These are phyloP conservation scores for Gadus chalcogrammus DNA, from an alignment of 2,113 vertebrate species.

Conservation along the genomic window DNA sequence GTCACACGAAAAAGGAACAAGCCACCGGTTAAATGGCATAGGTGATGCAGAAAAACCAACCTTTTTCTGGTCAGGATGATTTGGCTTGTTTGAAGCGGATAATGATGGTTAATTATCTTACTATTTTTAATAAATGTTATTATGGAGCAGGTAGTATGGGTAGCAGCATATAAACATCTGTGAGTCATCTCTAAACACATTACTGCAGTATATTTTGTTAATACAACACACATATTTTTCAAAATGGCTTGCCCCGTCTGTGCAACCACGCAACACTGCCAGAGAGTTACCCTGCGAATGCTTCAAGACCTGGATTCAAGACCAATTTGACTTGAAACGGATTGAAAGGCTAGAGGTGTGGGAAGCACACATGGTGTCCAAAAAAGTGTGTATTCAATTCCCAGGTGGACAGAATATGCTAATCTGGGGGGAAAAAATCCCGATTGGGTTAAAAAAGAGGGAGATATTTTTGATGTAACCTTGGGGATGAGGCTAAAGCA, in stretches of 20 bases:
- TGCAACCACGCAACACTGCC: neutral
- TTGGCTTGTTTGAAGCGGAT: too few relatives aligned
- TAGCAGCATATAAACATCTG: too few relatives aligned
- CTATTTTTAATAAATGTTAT: too few relatives aligned
- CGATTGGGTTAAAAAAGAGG: neutral
- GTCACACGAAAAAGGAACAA: neutral
- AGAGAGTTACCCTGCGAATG: neutral
- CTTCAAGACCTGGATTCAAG: neutral
- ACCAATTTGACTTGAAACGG: neutral
- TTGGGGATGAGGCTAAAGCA: conserved; percentile 46
- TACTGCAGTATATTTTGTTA: too few relatives aligned
- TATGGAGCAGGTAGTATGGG: too few relatives aligned
- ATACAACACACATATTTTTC: too few relatives aligned
- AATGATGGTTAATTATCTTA: too few relatives aligned
- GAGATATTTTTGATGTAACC: conserved; percentile 46
- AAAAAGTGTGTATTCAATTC: conserved; percentile 14
- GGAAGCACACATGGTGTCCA: neutral
- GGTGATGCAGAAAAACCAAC: too few relatives aligned
- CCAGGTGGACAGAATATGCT: conserved; percentile 14
- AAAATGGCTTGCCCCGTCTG: neutral
- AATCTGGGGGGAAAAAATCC: conserved; percentile 1
- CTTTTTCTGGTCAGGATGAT: too few relatives aligned
- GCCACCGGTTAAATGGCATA: too few relatives aligned
- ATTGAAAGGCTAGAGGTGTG: neutral
- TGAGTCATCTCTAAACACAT: too few relatives aligned